Percentiles rank a stretch among this genome's conserved stretches.
Conservation (phyloP, 2,113 vertebrate species). For the Odocoileus virginianus region DNA sequence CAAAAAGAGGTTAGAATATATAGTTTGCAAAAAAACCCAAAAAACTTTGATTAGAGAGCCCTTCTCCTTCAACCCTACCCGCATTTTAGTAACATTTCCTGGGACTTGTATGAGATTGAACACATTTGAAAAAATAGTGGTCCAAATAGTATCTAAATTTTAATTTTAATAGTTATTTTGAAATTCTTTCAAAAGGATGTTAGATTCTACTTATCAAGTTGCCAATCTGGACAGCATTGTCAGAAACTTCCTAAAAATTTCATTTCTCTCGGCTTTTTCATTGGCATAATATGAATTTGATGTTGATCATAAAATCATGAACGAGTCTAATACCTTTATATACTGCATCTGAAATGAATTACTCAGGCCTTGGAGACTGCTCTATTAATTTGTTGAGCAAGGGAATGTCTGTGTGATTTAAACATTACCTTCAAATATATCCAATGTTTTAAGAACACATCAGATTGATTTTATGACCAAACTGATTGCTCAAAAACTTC, state of each 20-base stretch:
- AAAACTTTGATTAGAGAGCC: not conserved
- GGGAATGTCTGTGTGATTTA: slow-evolving; percentile 28
- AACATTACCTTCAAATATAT: slow-evolving; percentile 42
- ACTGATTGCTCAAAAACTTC: slow-evolving; percentile 35
- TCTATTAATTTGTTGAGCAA: slow-evolving; percentile 42
- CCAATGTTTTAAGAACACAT: slow-evolving; percentile 39
- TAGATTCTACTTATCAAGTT: not conserved
- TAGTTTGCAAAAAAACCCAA: not conserved
- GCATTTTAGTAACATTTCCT: not conserved
- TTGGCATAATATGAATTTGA: slow-evolving; percentile 14
- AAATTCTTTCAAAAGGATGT: not conserved
- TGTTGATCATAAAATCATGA: slow-evolving; percentile 42
- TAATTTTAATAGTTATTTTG: not conserved
- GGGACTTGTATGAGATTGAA: not conserved
- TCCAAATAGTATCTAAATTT: not conserved
- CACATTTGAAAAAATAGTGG: not conserved
- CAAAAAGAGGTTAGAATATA: not conserved
- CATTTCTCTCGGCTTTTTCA: not conserved
- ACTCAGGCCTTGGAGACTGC: slow-evolving; percentile 29
- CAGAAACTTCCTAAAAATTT: slow-evolving; percentile 6
- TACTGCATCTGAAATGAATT: slow-evolving; percentile 46
- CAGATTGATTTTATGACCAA: slow-evolving; percentile 43
- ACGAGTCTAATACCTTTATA: slow-evolving; percentile 17
- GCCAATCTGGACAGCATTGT: not conserved
- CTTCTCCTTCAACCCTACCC: not conserved